Conservation (phyloP, 2,797 vertebrate genomes). For the Monodelphis domestica region DNA sequence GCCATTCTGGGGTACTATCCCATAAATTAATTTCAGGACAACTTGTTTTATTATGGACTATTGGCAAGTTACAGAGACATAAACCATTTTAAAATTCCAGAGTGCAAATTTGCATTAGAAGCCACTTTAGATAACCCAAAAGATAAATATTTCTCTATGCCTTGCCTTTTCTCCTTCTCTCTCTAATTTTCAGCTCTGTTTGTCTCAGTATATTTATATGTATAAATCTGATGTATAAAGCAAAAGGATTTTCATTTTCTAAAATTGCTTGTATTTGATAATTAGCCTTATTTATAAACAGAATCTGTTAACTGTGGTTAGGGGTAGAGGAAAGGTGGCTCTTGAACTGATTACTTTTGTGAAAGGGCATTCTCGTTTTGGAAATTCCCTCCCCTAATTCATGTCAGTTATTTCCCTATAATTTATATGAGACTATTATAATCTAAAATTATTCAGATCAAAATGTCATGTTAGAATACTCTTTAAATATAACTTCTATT, state of each 20-base stretch:
- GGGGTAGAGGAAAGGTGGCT: background rate
- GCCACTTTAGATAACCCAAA: background rate
- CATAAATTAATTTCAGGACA: constrained; percentile 63
- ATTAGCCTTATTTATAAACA: background rate
- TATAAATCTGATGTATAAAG: background rate
- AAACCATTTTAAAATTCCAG: constrained; percentile 1
- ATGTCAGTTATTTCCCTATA: background rate
- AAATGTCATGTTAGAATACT: background rate
- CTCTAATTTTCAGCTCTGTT: background rate
- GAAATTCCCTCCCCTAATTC: background rate
- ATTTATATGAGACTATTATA: background rate
- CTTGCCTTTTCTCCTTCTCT: background rate
- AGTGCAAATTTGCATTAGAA: background rate
- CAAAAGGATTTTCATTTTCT: background rate
- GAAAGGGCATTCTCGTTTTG: background rate
- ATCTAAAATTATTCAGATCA: background rate
- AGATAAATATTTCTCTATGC: background rate
- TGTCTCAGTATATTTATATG: background rate
- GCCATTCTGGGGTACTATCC: constrained; percentile 29
- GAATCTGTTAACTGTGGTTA: background rate
- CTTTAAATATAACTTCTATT: background rate
- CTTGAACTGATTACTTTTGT: background rate
- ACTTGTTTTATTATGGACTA: constrained; percentile 42
- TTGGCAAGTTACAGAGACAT: constrained; percentile 9
- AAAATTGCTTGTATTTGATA: background rate